A percentile compares a stretch with the other conserved stretches of the same genome.
phyloP scores from a whole-genome alignment of 2,888 invertebrate genomes.

The Scelioninae gen. 1 region DNA sequence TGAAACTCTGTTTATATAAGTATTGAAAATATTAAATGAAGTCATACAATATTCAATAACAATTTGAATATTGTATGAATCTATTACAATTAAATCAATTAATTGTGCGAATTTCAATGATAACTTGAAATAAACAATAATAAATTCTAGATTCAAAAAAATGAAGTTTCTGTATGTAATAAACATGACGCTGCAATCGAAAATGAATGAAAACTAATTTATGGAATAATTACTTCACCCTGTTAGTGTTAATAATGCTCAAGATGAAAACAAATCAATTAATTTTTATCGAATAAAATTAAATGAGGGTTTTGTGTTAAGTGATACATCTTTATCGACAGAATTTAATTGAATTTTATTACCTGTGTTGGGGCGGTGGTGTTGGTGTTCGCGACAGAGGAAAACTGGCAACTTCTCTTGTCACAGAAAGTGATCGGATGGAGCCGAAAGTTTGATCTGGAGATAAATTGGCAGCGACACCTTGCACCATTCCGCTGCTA shows the following conservation, averaged over 20 bases:
- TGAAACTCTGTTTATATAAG: too few species aligned
- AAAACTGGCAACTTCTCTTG: slow-evolving; percentile 91
- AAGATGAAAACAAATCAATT: slow-evolving; percentile 19
- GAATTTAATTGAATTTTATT: slow-evolving; percentile 47
- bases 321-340: slow-evolving; percentile 12
- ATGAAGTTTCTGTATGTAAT: background rate
- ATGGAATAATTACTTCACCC: background rate
- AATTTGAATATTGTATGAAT: slow-evolving; percentile 6
- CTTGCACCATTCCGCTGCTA: slow-evolving; percentile 88
- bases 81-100: background rate
- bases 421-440: slow-evolving; percentile 89
- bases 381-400: slow-evolving; percentile 89
- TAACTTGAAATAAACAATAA: background rate
- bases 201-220: slow-evolving; percentile 18
- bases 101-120: background rate
- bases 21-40: too few species aligned
- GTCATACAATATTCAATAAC: too few species aligned
- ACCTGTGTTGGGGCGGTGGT: slow-evolving; percentile 86
- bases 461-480: slow-evolving; percentile 88
- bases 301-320: slow-evolving; percentile 4
- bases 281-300: background rate
- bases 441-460: slow-evolving; percentile 91
- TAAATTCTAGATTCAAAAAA: background rate
- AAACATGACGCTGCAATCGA: background rate
- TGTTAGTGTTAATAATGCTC: background rate